Percentiles rank a stretch among this genome's conserved stretches.
These are phyloP conservation scores for Eueremaeus valkanovi DNA, from an alignment of 2,888 invertebrate species.

Conservation along the genomic window DNA sequence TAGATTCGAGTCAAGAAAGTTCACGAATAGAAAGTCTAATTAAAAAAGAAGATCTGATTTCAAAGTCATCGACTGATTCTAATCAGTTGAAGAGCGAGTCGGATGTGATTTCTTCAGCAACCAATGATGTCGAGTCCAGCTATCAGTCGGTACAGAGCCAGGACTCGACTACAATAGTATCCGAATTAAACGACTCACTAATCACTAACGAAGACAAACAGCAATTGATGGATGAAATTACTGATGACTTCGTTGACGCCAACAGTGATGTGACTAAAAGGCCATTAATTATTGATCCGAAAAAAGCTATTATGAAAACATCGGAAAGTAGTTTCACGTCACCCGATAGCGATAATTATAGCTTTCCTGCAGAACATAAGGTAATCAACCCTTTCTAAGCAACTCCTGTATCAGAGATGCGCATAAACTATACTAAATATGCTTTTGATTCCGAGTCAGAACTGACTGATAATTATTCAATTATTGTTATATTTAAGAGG, in stretches of 20 bases:
- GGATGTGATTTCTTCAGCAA: conserved; percentile 11
- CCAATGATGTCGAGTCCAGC: conserved; percentile 24
- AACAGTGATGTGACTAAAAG: conserved; percentile 34
- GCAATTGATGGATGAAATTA: conserved; percentile 28
- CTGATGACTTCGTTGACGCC: neutral
- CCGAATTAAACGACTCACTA: conserved; percentile 19
- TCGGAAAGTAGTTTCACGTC: conserved; percentile 28
- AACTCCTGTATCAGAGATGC: no score
- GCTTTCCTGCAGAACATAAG: conserved; percentile 16
- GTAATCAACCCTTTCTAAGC: neutral
- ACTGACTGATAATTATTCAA: no score
- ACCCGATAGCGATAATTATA: conserved; percentile 33
- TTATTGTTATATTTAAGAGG: no score
- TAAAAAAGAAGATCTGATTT: neutral
- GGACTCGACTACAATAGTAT: conserved; percentile 21
- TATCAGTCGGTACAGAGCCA: neutral
- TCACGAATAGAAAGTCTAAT: neutral
- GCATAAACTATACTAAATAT: no score
- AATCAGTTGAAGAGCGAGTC: conserved; percentile 33
- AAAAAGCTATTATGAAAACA: neutral
- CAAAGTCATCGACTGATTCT: conserved; percentile 30
- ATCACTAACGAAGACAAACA: conserved; percentile 24
- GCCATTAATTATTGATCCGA: conserved; percentile 34
- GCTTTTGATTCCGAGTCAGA: no score
- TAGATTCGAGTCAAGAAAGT: conserved; percentile 17